phyloP scores from a whole-genome alignment of 2,797 vertebrate genomes.

The Botia kubotai region DNA sequence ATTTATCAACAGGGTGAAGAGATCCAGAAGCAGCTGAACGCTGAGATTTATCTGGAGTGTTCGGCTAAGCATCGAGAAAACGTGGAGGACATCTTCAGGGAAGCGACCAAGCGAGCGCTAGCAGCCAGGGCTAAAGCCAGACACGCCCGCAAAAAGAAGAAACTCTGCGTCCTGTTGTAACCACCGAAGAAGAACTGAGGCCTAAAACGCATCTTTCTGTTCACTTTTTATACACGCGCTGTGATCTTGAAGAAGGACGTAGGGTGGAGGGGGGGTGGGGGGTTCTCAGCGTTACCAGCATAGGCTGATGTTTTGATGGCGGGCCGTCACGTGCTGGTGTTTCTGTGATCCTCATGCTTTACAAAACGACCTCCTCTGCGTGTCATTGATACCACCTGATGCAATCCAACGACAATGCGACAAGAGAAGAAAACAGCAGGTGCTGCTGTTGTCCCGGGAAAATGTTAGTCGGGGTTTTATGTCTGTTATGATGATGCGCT shows the following conservation, averaged over 20 bases:
- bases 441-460: constrained; percentile 22
- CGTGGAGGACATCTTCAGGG: constrained; percentile 89
- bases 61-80: constrained; percentile 95
- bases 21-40: constrained; percentile 81
- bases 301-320: background rate
- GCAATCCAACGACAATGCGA: background rate
- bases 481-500: background rate
- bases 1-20: constrained; percentile 81
- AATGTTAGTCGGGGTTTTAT: background rate
- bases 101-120: constrained; percentile 85
- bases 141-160: constrained; percentile 70
- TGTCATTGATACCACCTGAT: background rate
- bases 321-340: background rate
- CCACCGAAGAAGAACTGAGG: background rate
- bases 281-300: constrained; percentile 6
- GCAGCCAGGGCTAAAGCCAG: constrained; percentile 79
- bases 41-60: constrained; percentile 91
- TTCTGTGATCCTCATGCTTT: background rate
- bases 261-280: background rate
- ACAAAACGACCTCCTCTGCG: background rate
- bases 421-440: background rate
- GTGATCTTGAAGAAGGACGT: background rate
- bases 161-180: constrained; percentile 73
- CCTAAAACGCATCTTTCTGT: background rate
- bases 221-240: background rate